phyloP scores from a whole-genome alignment of 2,888 invertebrate genomes.

The Strigamia crassipes region DNA sequence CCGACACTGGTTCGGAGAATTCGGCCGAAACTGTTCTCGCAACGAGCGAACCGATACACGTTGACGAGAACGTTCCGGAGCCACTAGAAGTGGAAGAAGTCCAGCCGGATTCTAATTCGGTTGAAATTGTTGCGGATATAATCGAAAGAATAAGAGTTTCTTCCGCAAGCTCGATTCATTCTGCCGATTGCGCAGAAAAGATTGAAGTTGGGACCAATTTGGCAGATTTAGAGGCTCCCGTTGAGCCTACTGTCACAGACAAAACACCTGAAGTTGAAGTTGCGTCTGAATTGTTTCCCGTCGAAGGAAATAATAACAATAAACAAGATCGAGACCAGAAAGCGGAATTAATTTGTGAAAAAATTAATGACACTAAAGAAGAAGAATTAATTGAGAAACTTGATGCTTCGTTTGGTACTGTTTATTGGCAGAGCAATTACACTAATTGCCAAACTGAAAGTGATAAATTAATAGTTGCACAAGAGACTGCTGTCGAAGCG shows the following conservation, averaged over 20 bases:
- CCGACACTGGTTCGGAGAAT: neutral
- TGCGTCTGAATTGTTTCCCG: neutral
- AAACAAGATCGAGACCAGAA: no score
- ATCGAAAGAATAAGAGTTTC: no score
- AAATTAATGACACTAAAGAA: neutral
- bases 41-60: neutral
- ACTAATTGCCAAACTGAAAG: neutral
- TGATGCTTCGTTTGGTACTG: conserved; percentile 27
- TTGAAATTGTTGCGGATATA: neutral
- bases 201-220: neutral
- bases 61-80: no score
- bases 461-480: neutral
- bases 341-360: neutral
- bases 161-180: no score
- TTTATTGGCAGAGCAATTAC: neutral
- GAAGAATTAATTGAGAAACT: neutral
- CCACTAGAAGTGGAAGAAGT: no score
- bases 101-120: neutral
- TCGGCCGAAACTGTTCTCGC: neutral
- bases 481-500: neutral
- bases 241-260: neutral
- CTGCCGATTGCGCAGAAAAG: neutral
- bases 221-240: neutral
- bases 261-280: neutral
- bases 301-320: neutral